Evolutionary conservation across 1,140 invertebrate species (phyloP), one percentile per base, ranked within the genome.

Genomic region (Asbolus verrucosus): DNA sequence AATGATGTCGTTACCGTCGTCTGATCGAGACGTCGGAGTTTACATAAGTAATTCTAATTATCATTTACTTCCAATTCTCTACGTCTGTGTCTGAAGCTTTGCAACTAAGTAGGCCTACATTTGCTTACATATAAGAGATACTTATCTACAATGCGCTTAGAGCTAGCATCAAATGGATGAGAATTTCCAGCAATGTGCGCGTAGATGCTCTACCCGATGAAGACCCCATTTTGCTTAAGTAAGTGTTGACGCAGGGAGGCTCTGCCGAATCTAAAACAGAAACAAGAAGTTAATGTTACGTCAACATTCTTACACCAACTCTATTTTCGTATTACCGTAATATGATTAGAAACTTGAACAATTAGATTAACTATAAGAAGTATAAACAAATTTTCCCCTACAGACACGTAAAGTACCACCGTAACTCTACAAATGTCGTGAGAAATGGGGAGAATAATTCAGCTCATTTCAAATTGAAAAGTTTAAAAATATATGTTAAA

Each of bases 231-330:
- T 76, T 77, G 59, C 76, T 76, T 43, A 77, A 61, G 65, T 77
- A 77, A 6, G 76, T 77, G 65, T 77, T 77, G 24, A 77, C 76
- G 69, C 76, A 77, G 2, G 76, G 76, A 3, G 72, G 62, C 38
- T 77, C 76, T 3, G 69, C 74, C 15, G 76, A 74, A 73, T 71
- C 76, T 77, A 67, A 19, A 77, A 76, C 65, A 72, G 74, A 31
- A 30, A 65, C 46, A 54, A 54, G 46, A 27, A 30, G n/a, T 21
- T 54, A 54, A 54, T 54, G 46, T 21, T 54, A 54, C 46, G 46
- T 54, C 46, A 54, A 54, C 46, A 54, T 54, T 54, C 46, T 27
- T 27, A 54, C 19, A 27, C 18, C n/a, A 16, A 6, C 11, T 54
- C 19, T 54, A 54, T 54, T 54, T 54, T 54, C 46, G 19, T 54